A percentile compares a stretch with the other conserved stretches of the same genome.
phyloP scores from a whole-genome alignment of 2,113 vertebrate species.

The Tauraco erythrolophus region DNA sequence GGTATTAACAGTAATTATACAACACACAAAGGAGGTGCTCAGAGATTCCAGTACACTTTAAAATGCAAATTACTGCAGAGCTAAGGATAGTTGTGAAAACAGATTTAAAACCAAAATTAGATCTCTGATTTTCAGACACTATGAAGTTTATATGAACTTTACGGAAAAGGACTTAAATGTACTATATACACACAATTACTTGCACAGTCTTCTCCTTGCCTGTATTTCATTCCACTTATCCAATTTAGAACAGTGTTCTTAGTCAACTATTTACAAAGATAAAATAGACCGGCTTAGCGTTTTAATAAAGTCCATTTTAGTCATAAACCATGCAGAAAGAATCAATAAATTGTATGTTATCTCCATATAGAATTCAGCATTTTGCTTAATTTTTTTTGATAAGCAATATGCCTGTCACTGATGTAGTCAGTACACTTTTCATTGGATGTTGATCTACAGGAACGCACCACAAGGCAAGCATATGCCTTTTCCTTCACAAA shows the following conservation, averaged over 20 bases:
- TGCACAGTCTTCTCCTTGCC: not conserved
- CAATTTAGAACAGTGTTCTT: not conserved
- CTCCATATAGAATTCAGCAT: not conserved
- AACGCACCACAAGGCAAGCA: conserved; percentile 32
- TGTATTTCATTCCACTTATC: not conserved
- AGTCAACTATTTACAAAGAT: conserved; percentile 21
- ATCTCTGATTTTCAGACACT: not conserved
- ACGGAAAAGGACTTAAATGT: not conserved
- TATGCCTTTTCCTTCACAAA: conserved; percentile 51
- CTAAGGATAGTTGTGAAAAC: not conserved
- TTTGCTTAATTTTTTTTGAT: not conserved
- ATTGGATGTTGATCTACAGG: not conserved
- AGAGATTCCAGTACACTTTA: not conserved
- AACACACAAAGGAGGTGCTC: not conserved
- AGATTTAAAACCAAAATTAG: conserved; percentile 14
- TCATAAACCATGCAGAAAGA: not conserved
- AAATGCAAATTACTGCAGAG: conserved; percentile 38
- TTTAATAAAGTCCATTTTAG: conserved; percentile 18
- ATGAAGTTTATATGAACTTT: not conserved
- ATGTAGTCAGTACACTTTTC: not conserved
- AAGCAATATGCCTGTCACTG: not conserved
- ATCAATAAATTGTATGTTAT: conserved; percentile 22
- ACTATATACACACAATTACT: not conserved
- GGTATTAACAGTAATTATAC: conserved; percentile 36
- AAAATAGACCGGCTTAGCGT: not conserved